A percentile compares a stretch with the other conserved stretches of the same genome.
Evolutionary conservation across 1,140 invertebrate genomes (phyloP).

Genomic region (Drosophila littoralis): DNA sequence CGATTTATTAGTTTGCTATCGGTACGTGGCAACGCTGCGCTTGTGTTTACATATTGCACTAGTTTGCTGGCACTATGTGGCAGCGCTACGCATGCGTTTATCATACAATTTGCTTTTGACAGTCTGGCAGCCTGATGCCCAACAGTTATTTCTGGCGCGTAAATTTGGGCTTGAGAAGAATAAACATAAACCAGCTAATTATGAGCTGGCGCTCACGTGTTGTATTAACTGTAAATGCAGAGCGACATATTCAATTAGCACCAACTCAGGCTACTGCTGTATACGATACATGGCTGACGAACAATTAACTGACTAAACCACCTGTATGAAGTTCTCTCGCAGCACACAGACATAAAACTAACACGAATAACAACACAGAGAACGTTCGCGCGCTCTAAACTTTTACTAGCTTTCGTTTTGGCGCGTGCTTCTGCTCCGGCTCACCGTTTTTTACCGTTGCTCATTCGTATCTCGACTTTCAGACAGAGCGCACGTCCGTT

Average conservation of each 20-base stretch:
- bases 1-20: neutral
- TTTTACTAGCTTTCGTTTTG: conserved; percentile 62
- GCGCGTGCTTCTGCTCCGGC: conserved; percentile 52
- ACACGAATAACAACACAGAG: neutral
- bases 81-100: neutral
- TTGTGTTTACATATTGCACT: neutral
- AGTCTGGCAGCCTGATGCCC: neutral
- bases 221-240: conserved; percentile 63
- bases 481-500: conserved; percentile 63
- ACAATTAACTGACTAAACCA: conserved; percentile 41
- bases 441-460: conserved; percentile 50
- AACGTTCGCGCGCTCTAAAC: conserved; percentile 44
- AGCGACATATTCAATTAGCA: conserved; percentile 63
- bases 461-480: conserved; percentile 66
- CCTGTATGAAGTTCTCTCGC: conserved; percentile 43
- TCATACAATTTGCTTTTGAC: neutral
- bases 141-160: conserved; percentile 23
- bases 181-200: conserved; percentile 42
- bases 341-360: neutral
- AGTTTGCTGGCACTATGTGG: neutral
- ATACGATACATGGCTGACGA: conserved; percentile 5
- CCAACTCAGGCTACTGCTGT: conserved; percentile 22
- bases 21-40: neutral
- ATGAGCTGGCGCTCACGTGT: neutral
- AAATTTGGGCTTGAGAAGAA: conserved; percentile 4